Conservation (phyloP, 2,113 vertebrate genomes). For the Motacilla tschutschensis region DNA sequence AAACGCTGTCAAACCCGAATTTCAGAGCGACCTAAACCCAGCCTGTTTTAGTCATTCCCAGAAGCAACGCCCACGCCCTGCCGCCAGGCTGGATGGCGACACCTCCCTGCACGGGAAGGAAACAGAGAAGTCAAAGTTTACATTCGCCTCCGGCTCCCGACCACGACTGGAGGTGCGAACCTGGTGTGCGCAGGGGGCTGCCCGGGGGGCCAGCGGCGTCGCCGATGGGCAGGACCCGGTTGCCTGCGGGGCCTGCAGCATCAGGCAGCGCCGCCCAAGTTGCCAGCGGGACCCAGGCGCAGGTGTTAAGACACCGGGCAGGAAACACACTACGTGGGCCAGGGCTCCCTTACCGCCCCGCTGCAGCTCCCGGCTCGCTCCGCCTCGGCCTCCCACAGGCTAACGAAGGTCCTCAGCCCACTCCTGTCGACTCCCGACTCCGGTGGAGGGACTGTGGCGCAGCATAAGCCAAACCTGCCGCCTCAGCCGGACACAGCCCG, state of each 20-base stretch:
- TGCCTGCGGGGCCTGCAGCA: too few species aligned
- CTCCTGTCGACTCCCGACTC: too few species aligned
- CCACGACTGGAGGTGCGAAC: neutral
- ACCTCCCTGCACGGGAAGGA: neutral
- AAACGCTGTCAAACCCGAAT: neutral
- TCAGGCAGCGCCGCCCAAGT: fast-evolving
- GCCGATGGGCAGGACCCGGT: fast-evolving
- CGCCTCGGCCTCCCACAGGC: neutral
- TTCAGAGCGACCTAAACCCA: neutral
- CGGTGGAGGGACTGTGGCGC: neutral
- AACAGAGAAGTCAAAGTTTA: neutral
- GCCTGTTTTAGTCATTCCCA: neutral
- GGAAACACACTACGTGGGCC: neutral
- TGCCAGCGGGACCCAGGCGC: fast-evolving
- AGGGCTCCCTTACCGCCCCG: neutral
- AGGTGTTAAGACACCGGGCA: fast-evolving
- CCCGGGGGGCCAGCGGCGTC: fast-evolving
- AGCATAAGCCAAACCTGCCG: neutral
- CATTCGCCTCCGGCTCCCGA: neutral
- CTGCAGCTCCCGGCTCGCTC: neutral
- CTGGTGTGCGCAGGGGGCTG: neutral
- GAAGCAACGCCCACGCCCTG: neutral
- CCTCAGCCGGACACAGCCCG: neutral
- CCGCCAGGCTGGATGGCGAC: neutral
- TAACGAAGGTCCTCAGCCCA: too few species aligned